Evolutionary conservation across 1,140 invertebrate species (phyloP).

Genomic region (Nilaparvata lugens): DNA sequence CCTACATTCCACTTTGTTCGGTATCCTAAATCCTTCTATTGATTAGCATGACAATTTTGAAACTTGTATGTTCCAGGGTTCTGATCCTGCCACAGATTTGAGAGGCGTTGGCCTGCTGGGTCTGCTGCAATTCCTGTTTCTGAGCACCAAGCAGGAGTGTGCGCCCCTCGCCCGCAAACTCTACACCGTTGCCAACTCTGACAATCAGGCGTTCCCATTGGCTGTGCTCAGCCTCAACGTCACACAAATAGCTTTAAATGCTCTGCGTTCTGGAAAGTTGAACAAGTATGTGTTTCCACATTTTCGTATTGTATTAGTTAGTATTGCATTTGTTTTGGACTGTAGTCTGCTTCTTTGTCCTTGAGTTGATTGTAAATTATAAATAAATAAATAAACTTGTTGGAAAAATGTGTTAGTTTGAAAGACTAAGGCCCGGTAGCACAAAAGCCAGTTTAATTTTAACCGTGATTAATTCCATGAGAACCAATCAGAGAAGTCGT

Average conservation of each 20-base stretch:
- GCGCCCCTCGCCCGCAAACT: conserved; percentile 38
- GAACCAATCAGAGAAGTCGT: too few species aligned
- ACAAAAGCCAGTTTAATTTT: too few species aligned
- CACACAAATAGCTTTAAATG: conserved; percentile 43
- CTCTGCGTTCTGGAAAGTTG: conserved; percentile 40
- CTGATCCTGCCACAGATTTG: conserved; percentile 46
- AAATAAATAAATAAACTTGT: too few species aligned
- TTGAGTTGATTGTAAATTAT: too few species aligned
- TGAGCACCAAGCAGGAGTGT: conserved; percentile 35
- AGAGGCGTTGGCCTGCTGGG: conserved; percentile 44
- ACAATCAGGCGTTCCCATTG: conserved; percentile 45
- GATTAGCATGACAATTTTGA: neutral
- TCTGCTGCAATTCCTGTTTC: conserved; percentile 41
- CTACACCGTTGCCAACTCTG: conserved; percentile 42
- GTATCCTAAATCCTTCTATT: too few species aligned
- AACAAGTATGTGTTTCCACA: conserved; percentile 47
- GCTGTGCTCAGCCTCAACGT: conserved; percentile 47
- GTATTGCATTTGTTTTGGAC: too few species aligned
- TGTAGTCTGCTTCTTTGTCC: too few species aligned
- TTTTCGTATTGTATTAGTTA: too few species aligned
- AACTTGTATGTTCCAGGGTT: conserved; percentile 33
- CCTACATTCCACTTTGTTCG: too few species aligned
- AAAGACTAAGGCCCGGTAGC: too few species aligned
- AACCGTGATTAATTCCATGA: too few species aligned
- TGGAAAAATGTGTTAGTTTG: too few species aligned